Evolutionary conservation across 2,888 invertebrate genomes (phyloP).

Genomic region (Mesorhabditis sp.): DNA sequence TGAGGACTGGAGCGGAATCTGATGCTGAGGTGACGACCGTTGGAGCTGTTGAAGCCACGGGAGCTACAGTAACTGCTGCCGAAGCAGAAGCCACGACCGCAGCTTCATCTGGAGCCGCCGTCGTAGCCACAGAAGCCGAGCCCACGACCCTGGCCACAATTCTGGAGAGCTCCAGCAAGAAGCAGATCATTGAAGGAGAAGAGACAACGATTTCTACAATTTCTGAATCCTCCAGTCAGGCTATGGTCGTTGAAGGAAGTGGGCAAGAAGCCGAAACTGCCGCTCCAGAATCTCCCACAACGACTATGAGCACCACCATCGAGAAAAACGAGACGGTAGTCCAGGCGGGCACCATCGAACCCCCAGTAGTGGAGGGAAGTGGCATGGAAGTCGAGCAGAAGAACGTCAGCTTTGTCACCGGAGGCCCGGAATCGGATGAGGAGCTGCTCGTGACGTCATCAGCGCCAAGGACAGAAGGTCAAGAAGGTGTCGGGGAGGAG

Average conservation of each 20-base stretch:
- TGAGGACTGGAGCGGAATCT: conserved; percentile 1
- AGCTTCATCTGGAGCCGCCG: conserved; percentile 14
- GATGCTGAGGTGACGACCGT: conserved; percentile 7
- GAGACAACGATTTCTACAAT: conserved; percentile 12
- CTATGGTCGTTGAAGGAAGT: neutral
- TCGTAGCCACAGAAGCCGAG: conserved; percentile 17
- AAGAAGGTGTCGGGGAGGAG: too few species aligned
- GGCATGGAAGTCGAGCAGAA: neutral
- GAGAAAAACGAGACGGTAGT: neutral
- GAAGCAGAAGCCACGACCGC: conserved; percentile 13
- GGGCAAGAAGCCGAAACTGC: neutral
- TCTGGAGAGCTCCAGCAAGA: neutral
- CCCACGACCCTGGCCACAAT: conserved; percentile 9
- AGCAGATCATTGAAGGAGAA: neutral
- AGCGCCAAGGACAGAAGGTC: too few species aligned
- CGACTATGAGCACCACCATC: neutral
- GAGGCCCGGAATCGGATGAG: neutral
- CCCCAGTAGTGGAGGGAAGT: neutral
- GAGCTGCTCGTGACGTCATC: neutral
- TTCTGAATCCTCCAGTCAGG: conserved; percentile 12
- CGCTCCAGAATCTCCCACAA: neutral
- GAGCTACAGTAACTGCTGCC: conserved; percentile 12
- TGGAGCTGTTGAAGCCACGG: conserved; percentile 12
- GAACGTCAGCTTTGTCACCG: neutral
- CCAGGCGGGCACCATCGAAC: neutral